Base-by-base conservation (phyloP, 2,797 vertebrate species). In the Crenichthys baileyi region DNA sequence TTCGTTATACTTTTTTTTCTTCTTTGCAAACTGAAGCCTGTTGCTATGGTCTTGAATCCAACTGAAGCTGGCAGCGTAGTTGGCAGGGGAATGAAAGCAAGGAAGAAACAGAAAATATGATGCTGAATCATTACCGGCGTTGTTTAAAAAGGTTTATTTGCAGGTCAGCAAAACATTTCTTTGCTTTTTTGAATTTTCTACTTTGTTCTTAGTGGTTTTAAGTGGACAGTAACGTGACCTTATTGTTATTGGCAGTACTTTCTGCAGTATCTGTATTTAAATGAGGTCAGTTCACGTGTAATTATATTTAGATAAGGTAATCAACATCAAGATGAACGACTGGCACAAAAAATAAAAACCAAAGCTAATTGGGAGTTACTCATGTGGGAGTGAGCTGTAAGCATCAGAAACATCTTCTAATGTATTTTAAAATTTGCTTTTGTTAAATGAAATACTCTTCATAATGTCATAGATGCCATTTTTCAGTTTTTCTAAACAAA, bases 21-120 rank as follows among this genome's bases (percentile, higher is more conserved):
- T 53, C 83, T 80, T 76, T 80, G 72, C 78, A 36, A 63, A 58
- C 76, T 83, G 79, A 83, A 83, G 82, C 75, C 83, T 87, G 87
- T 88, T 89, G 85, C 85, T 84, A 81, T 85, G 84, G 81, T 85
- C 75, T 78, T 84, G 78, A 82, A 72, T 86, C 79, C 73, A 53
- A 78, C 65, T 79, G 56, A 89, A 86, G 80, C 73, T 68, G 79
- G 61, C 78, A 85, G 79, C 76, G 72, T 72, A 60, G 81, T 81
- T 84, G 79, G 77, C 88, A 89, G 68, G 77, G 41, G 2, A 79
- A 51, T n/a, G 4, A 51, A 76, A n/a, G 20, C 16, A 56, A 44
- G 51, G 44, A 79, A 68, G 36, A 74, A 74, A 77, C 60, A 75
- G 73, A 81, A 87, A 79, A 78, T 61, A 80, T 82, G 51, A 76